Evolutionary conservation across 2,113 vertebrate genomes (phyloP).

Genomic region (Coturnix japonica): DNA sequence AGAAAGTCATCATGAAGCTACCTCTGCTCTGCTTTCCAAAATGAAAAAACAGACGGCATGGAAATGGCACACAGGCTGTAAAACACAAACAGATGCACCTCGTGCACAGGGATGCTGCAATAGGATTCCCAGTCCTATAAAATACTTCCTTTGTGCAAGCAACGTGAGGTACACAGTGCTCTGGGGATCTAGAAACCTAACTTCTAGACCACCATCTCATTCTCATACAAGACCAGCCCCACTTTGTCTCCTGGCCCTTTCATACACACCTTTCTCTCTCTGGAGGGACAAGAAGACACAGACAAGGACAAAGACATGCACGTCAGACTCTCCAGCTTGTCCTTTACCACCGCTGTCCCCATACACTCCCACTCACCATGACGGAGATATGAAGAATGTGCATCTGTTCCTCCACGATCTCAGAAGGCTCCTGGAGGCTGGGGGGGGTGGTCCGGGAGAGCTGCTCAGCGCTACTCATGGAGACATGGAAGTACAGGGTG

Average conservation of each 20-base stretch:
- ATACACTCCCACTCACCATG: slow-evolving; percentile 86
- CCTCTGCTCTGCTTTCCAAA: not conserved
- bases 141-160: not conserved
- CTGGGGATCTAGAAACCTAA: not conserved
- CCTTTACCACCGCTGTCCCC: not conserved
- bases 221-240: not conserved
- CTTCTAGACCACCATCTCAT: not conserved
- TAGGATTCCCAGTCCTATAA: not conserved
- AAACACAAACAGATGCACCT: not conserved
- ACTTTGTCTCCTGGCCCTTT: accelerated
- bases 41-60: not conserved
- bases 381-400: slow-evolving; percentile 96
- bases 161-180: accelerated
- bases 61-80: not conserved
- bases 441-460: slow-evolving; percentile 85
- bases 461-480: slow-evolving; percentile 88
- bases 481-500: slow-evolving; percentile 95
- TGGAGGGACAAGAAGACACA: not conserved
- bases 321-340: not conserved
- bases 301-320: not conserved
- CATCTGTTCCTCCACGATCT: slow-evolving; percentile 93
- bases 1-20: not conserved
- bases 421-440: slow-evolving; percentile 86
- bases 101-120: not conserved
- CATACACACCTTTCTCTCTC: not conserved